Base-by-base conservation (phyloP, 2,113 vertebrate species). In the Forbesichthys papilliferus region DNA sequence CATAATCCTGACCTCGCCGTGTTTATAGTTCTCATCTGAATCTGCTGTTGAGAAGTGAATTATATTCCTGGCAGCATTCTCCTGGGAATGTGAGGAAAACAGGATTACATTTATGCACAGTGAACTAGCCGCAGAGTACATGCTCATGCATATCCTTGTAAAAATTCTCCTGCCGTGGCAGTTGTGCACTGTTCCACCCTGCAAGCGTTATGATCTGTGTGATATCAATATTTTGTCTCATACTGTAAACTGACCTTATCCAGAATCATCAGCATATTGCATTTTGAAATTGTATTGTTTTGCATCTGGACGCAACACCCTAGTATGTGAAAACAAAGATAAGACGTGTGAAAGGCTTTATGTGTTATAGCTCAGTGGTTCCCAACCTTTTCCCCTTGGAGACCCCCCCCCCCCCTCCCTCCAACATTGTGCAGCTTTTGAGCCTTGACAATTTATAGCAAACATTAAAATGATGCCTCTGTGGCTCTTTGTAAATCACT, bases 101-200 rank as follows among this genome's bases (percentile, higher is more conserved):
- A 61, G 49, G 64, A 74, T 71, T 72, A 68, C 77, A 70, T 81
- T 74, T 75, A 79, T 78, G 79, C 74, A 62, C 48, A 3, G 49
- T n/a, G 54, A n/a, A 57, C 71, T 77, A 71, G 66, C 62, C 57
- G 66, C 70, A 68, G 69, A 27, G 59, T 16, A 51, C 52, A 42
- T 33, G 18, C 68, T 53, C 62, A 60, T 74, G 66, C 75, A 74
- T 68, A 77, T 61, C 68, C 60, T 75, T 71, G 74, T 78, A 71
- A 36, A 80, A 83, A 86, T 63, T 34, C 3, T 51, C 56, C 52
- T 27, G 59, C 56, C 34, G 61, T 79, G 67, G 73, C 64, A 27
- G 27, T 74, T 53, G 48, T 52, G 14, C 49, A 54, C 78, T 53
- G 36, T 60, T 64, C 67, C 67, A 52, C 56, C 71, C 61, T 55